Evolutionary conservation across 2,113 vertebrate species (phyloP).

Genomic region (Opisthocomus hoazin): DNA sequence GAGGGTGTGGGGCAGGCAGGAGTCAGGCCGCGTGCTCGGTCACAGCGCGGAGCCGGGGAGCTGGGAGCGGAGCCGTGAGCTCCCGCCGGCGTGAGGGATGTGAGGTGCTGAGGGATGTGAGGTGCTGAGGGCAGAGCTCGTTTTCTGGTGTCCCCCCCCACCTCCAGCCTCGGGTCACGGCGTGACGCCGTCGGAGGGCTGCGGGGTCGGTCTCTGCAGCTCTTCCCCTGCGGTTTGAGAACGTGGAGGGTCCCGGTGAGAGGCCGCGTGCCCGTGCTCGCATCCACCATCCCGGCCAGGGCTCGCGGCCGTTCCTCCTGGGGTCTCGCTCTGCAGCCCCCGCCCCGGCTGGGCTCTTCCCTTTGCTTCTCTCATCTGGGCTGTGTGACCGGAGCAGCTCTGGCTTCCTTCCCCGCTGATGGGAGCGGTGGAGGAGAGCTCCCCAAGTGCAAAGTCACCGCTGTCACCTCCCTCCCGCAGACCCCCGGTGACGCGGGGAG

Average conservation of each 20-base stretch:
- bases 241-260: accelerated
- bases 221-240: not conserved
- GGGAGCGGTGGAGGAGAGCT: not conserved
- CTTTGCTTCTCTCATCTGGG: not conserved
- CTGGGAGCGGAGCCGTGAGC: not conserved
- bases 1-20: accelerated
- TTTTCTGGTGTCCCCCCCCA: not conserved
- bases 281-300: not conserved
- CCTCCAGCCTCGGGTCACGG: accelerated
- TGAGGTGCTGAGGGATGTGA: not conserved
- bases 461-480: not conserved
- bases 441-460: not conserved
- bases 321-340: not conserved
- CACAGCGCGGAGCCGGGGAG: accelerated
- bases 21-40: not conserved
- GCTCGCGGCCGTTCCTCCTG: accelerated
- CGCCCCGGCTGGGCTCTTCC: not conserved
- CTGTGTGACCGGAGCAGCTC: not conserved
- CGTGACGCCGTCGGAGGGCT: accelerated
- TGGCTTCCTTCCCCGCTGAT: not conserved
- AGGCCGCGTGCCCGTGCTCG: accelerated
- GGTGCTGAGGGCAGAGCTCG: not conserved
- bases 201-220: accelerated
- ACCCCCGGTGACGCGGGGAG: not conserved
- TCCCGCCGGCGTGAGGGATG: accelerated